phyloP scores from a whole-genome alignment of 2,888 invertebrate genomes.

The Pristionchus fissidentatus region DNA sequence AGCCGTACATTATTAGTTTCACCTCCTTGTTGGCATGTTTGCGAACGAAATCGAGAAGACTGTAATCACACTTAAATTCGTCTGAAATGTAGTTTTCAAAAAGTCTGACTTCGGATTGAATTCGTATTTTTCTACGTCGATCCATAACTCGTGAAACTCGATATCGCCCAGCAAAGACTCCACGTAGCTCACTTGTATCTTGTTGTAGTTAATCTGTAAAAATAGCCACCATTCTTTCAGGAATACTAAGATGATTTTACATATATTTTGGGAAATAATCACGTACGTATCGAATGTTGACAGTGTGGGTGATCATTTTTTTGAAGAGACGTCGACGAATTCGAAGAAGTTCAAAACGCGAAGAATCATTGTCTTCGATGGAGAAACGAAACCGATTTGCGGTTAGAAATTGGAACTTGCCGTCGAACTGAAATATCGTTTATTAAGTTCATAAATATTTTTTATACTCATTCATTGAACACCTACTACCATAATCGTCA shows the following conservation, averaged over 20 bases:
- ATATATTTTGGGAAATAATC: no score
- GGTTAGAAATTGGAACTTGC: not conserved
- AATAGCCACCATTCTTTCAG: no score
- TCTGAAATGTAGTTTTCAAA: no score
- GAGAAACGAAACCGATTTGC: not conserved
- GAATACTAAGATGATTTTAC: no score
- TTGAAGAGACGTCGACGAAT: not conserved
- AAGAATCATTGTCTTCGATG: not conserved
- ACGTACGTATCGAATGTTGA: not conserved
- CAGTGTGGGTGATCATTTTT: not conserved
- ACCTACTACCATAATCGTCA: no score
- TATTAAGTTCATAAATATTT: not conserved
- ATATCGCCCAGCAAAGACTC: not conserved
- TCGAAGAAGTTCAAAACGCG: not conserved
- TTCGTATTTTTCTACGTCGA: not conserved
- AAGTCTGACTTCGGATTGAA: not conserved
- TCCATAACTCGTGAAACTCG: not conserved
- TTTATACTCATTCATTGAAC: not conserved
- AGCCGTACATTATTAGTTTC: conserved; percentile 9
- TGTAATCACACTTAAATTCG: not conserved
- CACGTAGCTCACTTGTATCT: not conserved
- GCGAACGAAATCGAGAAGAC: not conserved
- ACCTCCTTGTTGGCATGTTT: not conserved
- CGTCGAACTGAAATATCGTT: not conserved
- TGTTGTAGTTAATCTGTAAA: not conserved